phyloP scores from a whole-genome alignment of 2,113 vertebrate species.

The Chaenocephalus aceratus region DNA sequence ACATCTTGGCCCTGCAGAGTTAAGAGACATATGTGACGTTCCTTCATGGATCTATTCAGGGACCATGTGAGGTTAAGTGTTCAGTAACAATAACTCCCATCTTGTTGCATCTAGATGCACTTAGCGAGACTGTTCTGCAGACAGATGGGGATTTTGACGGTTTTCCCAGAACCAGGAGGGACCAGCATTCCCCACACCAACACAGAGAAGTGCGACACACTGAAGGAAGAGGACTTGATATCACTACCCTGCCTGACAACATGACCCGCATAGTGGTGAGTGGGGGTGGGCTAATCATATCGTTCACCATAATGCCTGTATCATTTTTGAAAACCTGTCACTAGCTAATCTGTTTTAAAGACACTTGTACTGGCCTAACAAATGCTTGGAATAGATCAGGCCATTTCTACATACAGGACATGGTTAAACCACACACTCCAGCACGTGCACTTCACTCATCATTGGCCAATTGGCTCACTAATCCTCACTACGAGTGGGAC shows the following conservation, averaged over 20 bases:
- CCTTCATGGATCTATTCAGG: neutral
- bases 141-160: constrained; percentile 32
- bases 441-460: too few species aligned
- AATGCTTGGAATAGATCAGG: too few species aligned
- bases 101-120: constrained; percentile 52
- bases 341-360: too few species aligned
- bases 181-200: constrained; percentile 56
- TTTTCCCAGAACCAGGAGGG: constrained; percentile 61
- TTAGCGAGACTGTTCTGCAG: constrained; percentile 35
- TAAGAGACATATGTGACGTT: neutral
- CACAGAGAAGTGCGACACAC: constrained; percentile 77
- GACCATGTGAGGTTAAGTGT: constrained; percentile 1
- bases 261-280: constrained; percentile 89
- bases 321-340: too few species aligned
- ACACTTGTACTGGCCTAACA: too few species aligned
- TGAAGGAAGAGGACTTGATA: constrained; percentile 77
- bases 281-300: too few species aligned
- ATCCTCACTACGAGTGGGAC: too few species aligned
- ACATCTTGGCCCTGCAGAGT: neutral
- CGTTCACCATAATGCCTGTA: too few species aligned
- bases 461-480: too few species aligned
- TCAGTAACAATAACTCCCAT: constrained; percentile 20
- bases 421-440: too few species aligned
- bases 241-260: constrained; percentile 87
- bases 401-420: too few species aligned